Base-by-base conservation (phyloP, 2,888 invertebrate genomes). In the Idaea aversata region DNA sequence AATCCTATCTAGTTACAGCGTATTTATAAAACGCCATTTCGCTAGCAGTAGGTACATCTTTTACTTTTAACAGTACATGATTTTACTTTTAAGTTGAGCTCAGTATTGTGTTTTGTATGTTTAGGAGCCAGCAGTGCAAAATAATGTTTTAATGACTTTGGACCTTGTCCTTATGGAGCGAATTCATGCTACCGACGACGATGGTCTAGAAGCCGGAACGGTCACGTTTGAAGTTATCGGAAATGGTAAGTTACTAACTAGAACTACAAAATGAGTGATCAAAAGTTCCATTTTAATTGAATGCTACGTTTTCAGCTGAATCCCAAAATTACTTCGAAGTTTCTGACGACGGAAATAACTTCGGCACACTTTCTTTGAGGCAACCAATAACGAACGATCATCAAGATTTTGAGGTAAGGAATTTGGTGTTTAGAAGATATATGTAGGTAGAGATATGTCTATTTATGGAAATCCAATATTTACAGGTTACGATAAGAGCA, bases 101-200 rank as follows among this genome's bases (percentile, higher is more conserved):
- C 25, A 25, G 25, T 25, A 25, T 15, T 25, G 13, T 10, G 25
- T 10, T 2, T n/a, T 15, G 13, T 16, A 13, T 36, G 3, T 38
- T 59, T 70, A 93, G 93, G 92, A 93, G 70, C 77, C 83, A 5
- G 86, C 88, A 0, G 70, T 81, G 10, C 77, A 77, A 0, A 86
- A 86, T 68, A 83, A 84, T 1, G 67, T 81, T 0, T 76, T 93
- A 57, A 76, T 79, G 5, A 80, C 80, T 1, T 84, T 92, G 34
- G 85, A 90, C 59, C 86, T 85, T 0, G 82, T 81, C 5, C 78
- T 82, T 63, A 73, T 95, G 47, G 81, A 83, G 10, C 78, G 88
- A 5, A 86, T 95, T 57, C 66, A 81, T 16, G 95, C 94, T 0
- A 90, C 87, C 0, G 95, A 95, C 77, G 88, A 91, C 34, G 95